Base-by-base conservation (phyloP, 2,113 vertebrate species). In the Emberiza fucata region DNA sequence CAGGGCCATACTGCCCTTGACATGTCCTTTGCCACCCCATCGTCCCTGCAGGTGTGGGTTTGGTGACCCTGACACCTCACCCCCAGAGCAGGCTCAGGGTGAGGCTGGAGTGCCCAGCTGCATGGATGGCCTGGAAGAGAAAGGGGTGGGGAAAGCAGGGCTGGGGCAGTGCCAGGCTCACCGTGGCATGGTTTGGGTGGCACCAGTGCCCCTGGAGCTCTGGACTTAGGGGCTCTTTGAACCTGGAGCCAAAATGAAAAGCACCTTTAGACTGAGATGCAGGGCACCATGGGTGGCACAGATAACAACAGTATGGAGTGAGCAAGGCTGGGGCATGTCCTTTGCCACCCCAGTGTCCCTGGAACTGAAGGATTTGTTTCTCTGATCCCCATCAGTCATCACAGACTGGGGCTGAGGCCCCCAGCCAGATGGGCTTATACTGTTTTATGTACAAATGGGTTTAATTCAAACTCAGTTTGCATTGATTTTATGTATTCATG, bases 21-120 rank as follows among this genome's bases (percentile, higher is more conserved):
- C 11, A 17, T 5, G 33, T 6, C 33, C 23, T 45, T 21, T 51
- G 12, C 16, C 0, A 0, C 8, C 9, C 23, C 28, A n/a, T 23
- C 8, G 39, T n/a, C 48, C n/a, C 48, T n/a, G 15, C 39, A 39
- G 29, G 12, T 24, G 33, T 27, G 23, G 11, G 9, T 7, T 64
- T 23, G 54, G 40, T 20, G 28, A 14, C 22, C 14, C 25, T 54
- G 28, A 20, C 40, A 33, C 19, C 23, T 39, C 5, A 23, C 12
- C n/a, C 28, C 9, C 13, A 45, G 23, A 22, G 27, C 27, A 60
- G 53, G 8, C 23, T 37, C 14, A 3, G n/a, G 14, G 47, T 33
- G 27, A 44, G 19, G n/a, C 16, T 1, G 2, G 31, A 29, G 37
- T 16, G 6, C 24, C n/a, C 56, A 69, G 47, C 28, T 28, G 39